Evolutionary conservation across 2,888 invertebrate species (phyloP).

Genomic region (Xylophagus ater): DNA sequence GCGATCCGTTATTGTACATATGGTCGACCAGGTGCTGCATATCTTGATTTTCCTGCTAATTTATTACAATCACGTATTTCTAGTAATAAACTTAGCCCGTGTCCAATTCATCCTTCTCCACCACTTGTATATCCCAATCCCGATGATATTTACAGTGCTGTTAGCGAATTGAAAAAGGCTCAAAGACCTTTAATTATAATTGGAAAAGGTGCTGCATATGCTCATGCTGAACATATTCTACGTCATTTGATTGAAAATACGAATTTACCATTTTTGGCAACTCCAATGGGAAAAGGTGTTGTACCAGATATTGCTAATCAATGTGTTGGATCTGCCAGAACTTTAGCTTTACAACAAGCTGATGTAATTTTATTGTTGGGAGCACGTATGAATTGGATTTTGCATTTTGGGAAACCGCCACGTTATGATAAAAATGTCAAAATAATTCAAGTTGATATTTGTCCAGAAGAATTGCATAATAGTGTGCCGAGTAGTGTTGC

Average conservation of each 20-base stretch:
- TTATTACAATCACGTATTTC: conserved; percentile 46
- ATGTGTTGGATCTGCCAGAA: conserved; percentile 80
- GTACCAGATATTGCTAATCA: conserved; percentile 55
- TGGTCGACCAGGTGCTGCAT: conserved; percentile 82
- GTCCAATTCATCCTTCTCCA: conserved; percentile 40
- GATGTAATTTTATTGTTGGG: conserved; percentile 83
- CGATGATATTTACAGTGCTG: conserved; percentile 55
- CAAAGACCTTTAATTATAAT: conserved; percentile 78
- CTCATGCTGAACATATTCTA: conserved; percentile 61
- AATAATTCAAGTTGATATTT: conserved; percentile 82
- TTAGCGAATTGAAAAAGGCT: conserved; percentile 55
- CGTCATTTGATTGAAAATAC: conserved; percentile 57
- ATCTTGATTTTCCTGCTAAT: conserved; percentile 88
- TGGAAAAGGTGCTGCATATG: conserved; percentile 84
- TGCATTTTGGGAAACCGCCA: conserved; percentile 88
- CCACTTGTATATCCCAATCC: conserved; percentile 64
- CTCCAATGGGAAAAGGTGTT: conserved; percentile 89
- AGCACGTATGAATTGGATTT: conserved; percentile 93
- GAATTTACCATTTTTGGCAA: conserved; percentile 80
- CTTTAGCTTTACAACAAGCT: conserved; percentile 71
- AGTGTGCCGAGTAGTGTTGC: conserved; percentile 70
- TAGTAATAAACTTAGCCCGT: conserved; percentile 29
- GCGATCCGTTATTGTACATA: conserved; percentile 72
- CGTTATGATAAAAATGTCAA: conserved; percentile 72
- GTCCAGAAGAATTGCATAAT: conserved; percentile 86